These are phyloP conservation scores for Ceramica pisi DNA, from an alignment of 2,888 invertebrate genomes.

Conservation along the genomic window DNA sequence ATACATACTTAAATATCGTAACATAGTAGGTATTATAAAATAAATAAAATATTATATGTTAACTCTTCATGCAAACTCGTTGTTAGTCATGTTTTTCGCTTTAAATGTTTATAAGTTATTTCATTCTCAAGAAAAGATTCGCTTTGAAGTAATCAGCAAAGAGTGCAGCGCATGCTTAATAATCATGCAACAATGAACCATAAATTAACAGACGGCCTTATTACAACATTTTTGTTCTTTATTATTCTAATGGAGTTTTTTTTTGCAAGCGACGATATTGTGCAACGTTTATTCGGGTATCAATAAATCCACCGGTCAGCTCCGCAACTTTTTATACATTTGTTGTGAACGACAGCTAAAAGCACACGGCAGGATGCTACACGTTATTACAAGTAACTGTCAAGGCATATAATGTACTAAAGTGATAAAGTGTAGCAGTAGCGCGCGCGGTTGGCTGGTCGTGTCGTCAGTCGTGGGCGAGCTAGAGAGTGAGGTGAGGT, in stretches of 20 bases:
- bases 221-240: conserved; percentile 15
- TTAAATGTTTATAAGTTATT: conserved; percentile 41
- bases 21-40: conserved; percentile 2
- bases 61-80: conserved; percentile 51
- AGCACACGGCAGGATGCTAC: conserved; percentile 23
- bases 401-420: background rate
- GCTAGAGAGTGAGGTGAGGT: conserved; percentile 63
- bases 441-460: conserved; percentile 17
- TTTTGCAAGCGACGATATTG: conserved; percentile 64
- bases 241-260: conserved; percentile 47
- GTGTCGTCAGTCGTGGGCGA: conserved; percentile 15
- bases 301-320: conserved; percentile 36
- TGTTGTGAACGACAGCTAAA: conserved; percentile 25
- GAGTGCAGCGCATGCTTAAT: conserved; percentile 61
- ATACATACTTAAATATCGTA: conserved; percentile 36
- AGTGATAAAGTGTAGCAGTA: conserved; percentile 31
- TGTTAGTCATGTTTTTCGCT: conserved; percentile 44
- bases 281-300: conserved; percentile 57
- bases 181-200: conserved; percentile 62
- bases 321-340: conserved; percentile 18
- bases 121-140: conserved; percentile 46
- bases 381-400: conserved; percentile 23
- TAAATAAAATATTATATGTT: conserved; percentile 24
- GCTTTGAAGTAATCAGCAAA: conserved; percentile 48
- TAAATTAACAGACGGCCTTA: conserved; percentile 34